Conservation (phyloP, 2,888 invertebrate species). For the Nomada ruficornis region DNA sequence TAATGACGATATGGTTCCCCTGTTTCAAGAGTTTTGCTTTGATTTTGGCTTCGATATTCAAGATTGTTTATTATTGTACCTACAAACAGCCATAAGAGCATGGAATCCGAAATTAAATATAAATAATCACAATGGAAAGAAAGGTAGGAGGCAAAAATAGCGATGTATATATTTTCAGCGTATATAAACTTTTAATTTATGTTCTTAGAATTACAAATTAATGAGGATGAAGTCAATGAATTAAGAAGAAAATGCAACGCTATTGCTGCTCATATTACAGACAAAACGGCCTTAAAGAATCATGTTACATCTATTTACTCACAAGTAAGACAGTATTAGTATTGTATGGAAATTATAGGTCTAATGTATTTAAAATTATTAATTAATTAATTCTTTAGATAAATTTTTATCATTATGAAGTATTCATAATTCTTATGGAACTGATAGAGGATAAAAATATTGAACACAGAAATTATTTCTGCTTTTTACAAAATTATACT, state of each 20-base stretch:
- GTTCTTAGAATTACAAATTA: constrained; percentile 72
- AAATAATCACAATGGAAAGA: constrained; percentile 48
- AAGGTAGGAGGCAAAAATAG: constrained; percentile 58
- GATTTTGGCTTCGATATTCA: constrained; percentile 83
- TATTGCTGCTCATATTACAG: constrained; percentile 78
- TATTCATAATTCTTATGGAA: constrained; percentile 84
- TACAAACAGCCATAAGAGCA: constrained; percentile 80
- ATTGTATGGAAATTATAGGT: background rate
- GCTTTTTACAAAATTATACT: constrained; percentile 78
- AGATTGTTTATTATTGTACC: constrained; percentile 81
- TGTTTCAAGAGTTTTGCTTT: constrained; percentile 84
- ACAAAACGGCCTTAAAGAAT: constrained; percentile 75
- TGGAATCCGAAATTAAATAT: constrained; percentile 83
- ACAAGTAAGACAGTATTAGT: constrained; percentile 44
- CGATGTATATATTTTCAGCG: background rate
- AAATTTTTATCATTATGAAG: constrained; percentile 86
- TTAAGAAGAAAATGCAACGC: constrained; percentile 79
- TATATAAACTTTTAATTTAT: constrained; percentile 17
- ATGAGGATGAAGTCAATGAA: constrained; percentile 73
- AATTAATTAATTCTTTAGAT: constrained; percentile 76
- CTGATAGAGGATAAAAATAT: constrained; percentile 76
- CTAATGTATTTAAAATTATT: background rate
- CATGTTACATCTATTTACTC: constrained; percentile 37
- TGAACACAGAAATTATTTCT: constrained; percentile 73
- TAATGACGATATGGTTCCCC: constrained; percentile 71